Base-by-base conservation (phyloP, 2,888 invertebrate genomes). In the Periphyllus acericola region DNA sequence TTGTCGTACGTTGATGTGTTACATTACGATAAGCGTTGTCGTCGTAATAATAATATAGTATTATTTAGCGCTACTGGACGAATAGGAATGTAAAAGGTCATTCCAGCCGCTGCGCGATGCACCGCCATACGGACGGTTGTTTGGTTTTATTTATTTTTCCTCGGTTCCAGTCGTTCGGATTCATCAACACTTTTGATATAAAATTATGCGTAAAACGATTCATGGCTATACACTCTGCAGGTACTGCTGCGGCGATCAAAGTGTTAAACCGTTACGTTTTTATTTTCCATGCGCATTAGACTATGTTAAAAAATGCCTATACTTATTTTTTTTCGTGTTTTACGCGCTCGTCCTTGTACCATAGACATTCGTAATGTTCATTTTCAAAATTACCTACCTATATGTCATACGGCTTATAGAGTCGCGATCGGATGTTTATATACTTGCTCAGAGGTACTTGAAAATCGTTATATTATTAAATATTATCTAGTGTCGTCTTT, bases 291-390 rank as follows among this genome's bases (percentile, higher is more conserved):
- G 40, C 46, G 29, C 21, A 46, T 81, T 6, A 3, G n/a, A 46
- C 21, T 68, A 11, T 29, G 29, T 40, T n/a, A 19, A 66, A 46
- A 81, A 68, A 81, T 81, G 80, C 66, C 40, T 68, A 29, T n/a
- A 60, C 25, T n/a, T 25, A 21, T 66, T 29, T n/a, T 68, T 80
- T 80, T 80, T 80, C 21, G 4, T 68, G 3, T 1, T 29, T 68
- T 68, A 6, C 68, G 66, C n/a, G 32, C 40, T 68, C 21, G 83
- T 83, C 83, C 83, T 83, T 83, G 83, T 83, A 74, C 34, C 72
- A 74, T 55, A 74, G 36, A 74, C 32, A 83, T 55, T 3, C n/a
- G n/a, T 74, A 83, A 83, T 68, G 68, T 81, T 68, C 46, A 71
- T 81, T 81, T 81, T 68, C 68, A 29, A 68, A 71, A 29, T 68